phyloP scores from a whole-genome alignment of 2,888 invertebrate species.

The Polietes domitor region DNA sequence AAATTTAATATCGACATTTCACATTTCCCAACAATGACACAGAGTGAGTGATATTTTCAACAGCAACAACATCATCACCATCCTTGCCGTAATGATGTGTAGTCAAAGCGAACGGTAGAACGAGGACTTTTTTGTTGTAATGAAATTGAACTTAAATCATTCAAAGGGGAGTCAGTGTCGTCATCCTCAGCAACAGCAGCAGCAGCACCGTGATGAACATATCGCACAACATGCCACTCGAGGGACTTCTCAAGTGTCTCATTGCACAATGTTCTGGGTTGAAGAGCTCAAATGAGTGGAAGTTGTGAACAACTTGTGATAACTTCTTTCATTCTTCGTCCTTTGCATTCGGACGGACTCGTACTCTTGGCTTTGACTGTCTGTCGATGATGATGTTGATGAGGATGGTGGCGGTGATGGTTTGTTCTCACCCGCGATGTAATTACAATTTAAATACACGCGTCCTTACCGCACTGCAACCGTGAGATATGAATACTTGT shows the following conservation, averaged over 20 bases:
- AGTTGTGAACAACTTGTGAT: conserved; percentile 21
- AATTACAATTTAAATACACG: conserved; percentile 27
- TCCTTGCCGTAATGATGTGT: not conserved
- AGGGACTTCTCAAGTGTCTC: conserved; percentile 44
- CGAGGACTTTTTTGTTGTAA: not conserved
- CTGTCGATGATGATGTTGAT: not conserved
- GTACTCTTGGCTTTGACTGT: too few relatives aligned
- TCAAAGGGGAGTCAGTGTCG: not conserved
- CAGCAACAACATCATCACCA: not conserved
- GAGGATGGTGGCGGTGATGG: not conserved
- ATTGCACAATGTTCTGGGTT: conserved; percentile 35
- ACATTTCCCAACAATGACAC: conserved; percentile 39
- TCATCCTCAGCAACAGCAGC: not conserved
- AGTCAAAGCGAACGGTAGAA: not conserved
- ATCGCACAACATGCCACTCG: conserved; percentile 27
- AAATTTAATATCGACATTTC: conserved; percentile 63
- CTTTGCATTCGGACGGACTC: not conserved
- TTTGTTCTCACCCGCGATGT: conserved; percentile 4
- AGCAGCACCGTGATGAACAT: not conserved
- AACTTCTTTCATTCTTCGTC: not conserved
- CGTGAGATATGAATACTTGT: conserved; percentile 12
- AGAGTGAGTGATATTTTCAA: conserved; percentile 36
- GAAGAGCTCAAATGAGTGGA: conserved; percentile 31
- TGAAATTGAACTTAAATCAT: conserved; percentile 23
- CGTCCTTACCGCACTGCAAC: not conserved